phyloP scores from a whole-genome alignment of 2,797 vertebrate species.

The Denticeps clupeoides region DNA sequence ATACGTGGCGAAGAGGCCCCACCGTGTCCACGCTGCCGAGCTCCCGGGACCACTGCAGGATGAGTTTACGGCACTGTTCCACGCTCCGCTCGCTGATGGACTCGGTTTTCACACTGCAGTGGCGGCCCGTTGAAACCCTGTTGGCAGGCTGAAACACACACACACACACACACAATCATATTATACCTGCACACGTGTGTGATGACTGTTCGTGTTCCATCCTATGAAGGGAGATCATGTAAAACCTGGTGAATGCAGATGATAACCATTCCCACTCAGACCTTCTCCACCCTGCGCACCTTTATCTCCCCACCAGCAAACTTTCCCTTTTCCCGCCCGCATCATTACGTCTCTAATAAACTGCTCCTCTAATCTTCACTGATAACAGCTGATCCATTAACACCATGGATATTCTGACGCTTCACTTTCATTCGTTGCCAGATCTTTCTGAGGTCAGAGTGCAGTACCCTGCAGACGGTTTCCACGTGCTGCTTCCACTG shows the following conservation, averaged over 20 bases:
- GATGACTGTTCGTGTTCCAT: too few species aligned
- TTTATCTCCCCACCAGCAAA: too few species aligned
- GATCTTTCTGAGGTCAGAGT: not conserved
- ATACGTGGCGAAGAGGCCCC: not conserved
- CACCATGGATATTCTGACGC: too few species aligned
- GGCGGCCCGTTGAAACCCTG: not conserved
- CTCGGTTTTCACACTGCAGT: not conserved
- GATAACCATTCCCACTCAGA: too few species aligned
- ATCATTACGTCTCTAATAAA: too few species aligned
- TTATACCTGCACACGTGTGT: too few species aligned
- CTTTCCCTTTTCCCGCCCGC: too few species aligned
- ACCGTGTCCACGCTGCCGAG: slow-evolving; percentile 23
- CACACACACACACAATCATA: not conserved
- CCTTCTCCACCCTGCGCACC: too few species aligned
- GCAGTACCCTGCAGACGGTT: slow-evolving; percentile 14
- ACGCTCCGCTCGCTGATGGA: slow-evolving; percentile 9
- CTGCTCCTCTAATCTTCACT: too few species aligned
- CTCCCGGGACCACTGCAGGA: slow-evolving; percentile 31
- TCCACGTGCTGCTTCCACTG: slow-evolving; percentile 30
- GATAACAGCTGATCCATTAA: too few species aligned
- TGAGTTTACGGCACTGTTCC: slow-evolving; percentile 27
- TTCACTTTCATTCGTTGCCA: not conserved
- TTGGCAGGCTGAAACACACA: slow-evolving; percentile 13
- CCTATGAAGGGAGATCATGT: too few species aligned
- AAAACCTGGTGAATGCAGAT: too few species aligned